Evolutionary conservation across 2,113 vertebrate genomes (phyloP), one percentile per base, ranked within the genome.

Genomic region (Pipa parva): DNA sequence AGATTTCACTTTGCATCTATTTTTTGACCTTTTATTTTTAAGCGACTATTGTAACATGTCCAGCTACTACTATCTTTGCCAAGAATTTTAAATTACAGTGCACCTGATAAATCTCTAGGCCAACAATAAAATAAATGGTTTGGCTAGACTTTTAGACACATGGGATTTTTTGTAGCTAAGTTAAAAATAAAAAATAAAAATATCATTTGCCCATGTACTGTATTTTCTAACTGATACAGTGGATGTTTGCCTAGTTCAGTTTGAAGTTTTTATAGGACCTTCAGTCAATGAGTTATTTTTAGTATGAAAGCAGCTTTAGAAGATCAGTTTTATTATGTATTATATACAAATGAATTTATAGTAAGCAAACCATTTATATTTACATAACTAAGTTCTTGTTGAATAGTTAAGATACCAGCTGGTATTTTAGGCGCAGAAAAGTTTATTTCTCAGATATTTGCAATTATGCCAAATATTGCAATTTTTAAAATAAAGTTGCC

Each of bases 81-180:
- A 39, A 45, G 15, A 21, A 39, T 61, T 7, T 25, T 39, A 39
- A 18, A 42, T 60, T 51, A 49, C 46, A 1, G 18, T 49, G 46
- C 46, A 49, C 46, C 21, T 49, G 18, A 49, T 49, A 49, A 49
- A 49, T 20, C 18, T 9, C 18, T 22, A 42, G 15, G 17, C 31
- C 46, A 68, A 60, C 48, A 61, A 61, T 54, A 36, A 70, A 70
- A 70, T 70, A 54, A 61, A 42, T 42, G 33, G 7, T 25, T 25
- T 60, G 37, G 66, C 57, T 59, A 70, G 39, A 45, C 48, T 29
- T 22, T 13, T 39, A 52, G 17, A 13, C 48, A 52, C 61, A 37
- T 24, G 51, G 48, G 33, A 54, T 61, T 51, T 22, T 59, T 6
- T 10, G 26, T 28, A 55, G 51, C 11, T 15, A 25, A 58, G 31